phyloP scores from a whole-genome alignment of 2,113 vertebrate species.

The Gasterosteus aculeatus region DNA sequence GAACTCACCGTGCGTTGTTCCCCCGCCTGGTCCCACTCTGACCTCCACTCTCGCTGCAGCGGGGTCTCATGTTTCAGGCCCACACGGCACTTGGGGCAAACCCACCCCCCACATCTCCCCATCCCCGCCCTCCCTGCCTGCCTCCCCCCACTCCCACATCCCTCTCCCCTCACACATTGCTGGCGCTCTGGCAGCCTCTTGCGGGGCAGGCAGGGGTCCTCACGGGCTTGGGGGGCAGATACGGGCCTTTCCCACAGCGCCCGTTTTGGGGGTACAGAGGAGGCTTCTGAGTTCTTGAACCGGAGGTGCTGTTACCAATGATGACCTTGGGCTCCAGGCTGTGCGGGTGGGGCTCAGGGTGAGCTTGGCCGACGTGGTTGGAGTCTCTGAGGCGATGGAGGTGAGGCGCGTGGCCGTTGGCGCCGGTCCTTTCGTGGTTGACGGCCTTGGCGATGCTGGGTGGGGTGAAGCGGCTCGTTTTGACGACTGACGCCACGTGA shows the following conservation, averaged over 20 bases:
- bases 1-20: constrained; percentile 66
- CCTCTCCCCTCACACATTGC: constrained; percentile 71
- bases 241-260: constrained; percentile 60
- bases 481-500: constrained; percentile 71
- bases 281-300: constrained; percentile 73
- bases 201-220: constrained; percentile 62
- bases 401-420: constrained; percentile 72
- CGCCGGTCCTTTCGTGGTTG: constrained; percentile 28
- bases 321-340: constrained; percentile 57
- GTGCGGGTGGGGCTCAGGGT: constrained; percentile 44
- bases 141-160: too few species aligned
- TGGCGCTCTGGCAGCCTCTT: constrained; percentile 73
- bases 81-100: constrained; percentile 59
- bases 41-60: constrained; percentile 63
- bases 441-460: constrained; percentile 42
- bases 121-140: too few species aligned
- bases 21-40: constrained; percentile 64
- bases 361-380: constrained; percentile 39
- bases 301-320: constrained; percentile 54
- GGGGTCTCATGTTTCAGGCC: constrained; percentile 74
- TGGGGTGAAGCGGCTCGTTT: constrained; percentile 68
- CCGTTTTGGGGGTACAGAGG: constrained; percentile 80
- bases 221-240: constrained; percentile 39
- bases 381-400: constrained; percentile 33
- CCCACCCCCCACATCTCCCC: constrained; percentile 35